phyloP scores from a whole-genome alignment of 2,113 vertebrate genomes.

The Oryzias celebensis region DNA sequence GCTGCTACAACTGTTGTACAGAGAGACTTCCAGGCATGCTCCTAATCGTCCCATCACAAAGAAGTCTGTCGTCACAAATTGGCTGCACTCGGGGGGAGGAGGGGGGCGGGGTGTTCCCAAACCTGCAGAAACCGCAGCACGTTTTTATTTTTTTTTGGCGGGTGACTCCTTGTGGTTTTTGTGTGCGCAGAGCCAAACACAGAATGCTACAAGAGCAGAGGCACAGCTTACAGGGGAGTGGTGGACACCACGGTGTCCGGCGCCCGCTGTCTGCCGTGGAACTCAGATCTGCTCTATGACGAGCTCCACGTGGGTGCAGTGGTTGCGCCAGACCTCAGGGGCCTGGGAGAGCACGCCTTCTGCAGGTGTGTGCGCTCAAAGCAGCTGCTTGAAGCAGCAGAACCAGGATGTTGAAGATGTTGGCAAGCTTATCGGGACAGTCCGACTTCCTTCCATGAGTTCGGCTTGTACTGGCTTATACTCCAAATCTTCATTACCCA shows the following conservation, averaged over 20 bases:
- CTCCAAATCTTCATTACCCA: constrained; percentile 14
- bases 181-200: constrained; percentile 71
- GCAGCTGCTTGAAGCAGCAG: not conserved
- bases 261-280: constrained; percentile 84
- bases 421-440: not conserved
- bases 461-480: not conserved
- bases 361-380: constrained; percentile 82
- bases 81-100: not conserved
- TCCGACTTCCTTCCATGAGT: constrained; percentile 1
- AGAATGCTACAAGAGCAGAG: constrained; percentile 79
- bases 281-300: constrained; percentile 84
- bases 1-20: constrained; percentile 2
- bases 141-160: too few relatives aligned
- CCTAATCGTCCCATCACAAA: constrained; percentile 20
- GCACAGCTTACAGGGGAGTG: constrained; percentile 80
- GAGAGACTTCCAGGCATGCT: constrained; percentile 13
- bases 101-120: constrained; percentile 1
- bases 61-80: constrained; percentile 8
- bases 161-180: constrained; percentile 4
- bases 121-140: not conserved
- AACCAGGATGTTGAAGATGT: constrained; percentile 1
- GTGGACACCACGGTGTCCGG: constrained; percentile 77
- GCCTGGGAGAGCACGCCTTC: constrained; percentile 85
- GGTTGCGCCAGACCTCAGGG: constrained; percentile 65
- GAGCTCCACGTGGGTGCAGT: constrained; percentile 80